A percentile compares a stretch with the other conserved stretches of the same genome.
Conservation (phyloP, 37 sponge, comb jelly and placozoan genomes). For the Tethya wilhelma region DNA sequence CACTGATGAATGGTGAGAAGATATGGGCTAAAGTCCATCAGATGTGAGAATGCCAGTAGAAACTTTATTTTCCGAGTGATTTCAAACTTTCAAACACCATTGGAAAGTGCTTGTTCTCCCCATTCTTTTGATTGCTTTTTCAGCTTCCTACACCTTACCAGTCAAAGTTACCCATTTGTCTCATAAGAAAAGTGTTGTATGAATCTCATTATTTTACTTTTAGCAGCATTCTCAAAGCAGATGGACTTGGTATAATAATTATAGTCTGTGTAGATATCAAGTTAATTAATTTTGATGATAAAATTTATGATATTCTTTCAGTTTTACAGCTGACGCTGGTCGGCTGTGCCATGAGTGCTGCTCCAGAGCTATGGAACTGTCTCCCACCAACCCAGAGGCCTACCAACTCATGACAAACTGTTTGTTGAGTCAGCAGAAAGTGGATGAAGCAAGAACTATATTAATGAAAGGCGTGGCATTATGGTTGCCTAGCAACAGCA, state of each 20-base stretch:
- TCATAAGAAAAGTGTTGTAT: too few species aligned
- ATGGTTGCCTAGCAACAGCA: constrained; percentile 52
- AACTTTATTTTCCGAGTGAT: background rate
- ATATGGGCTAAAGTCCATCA: background rate
- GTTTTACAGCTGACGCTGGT: constrained; percentile 67
- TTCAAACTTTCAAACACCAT: too few species aligned
- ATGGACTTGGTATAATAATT: background rate
- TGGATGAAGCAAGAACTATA: constrained; percentile 46
- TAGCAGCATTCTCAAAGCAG: too few species aligned
- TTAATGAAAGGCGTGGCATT: constrained; percentile 51
- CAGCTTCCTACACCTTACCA: too few species aligned
- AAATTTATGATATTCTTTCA: background rate
- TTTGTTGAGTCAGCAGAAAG: constrained; percentile 57
- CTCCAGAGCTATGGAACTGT: constrained; percentile 53
- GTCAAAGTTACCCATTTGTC: too few species aligned
- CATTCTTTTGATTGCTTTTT: too few species aligned
- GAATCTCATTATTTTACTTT: too few species aligned
- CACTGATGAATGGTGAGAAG: constrained; percentile 72
- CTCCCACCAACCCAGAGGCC: constrained; percentile 75
- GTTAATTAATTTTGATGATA: background rate
- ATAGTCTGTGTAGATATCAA: too few species aligned
- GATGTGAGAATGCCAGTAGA: background rate
- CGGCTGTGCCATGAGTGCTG: constrained; percentile 61
- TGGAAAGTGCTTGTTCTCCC: too few species aligned
- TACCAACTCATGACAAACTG: constrained; percentile 66